Evolutionary conservation across 2,113 vertebrate species (phyloP).

Genomic region (Hippocampus comes): DNA sequence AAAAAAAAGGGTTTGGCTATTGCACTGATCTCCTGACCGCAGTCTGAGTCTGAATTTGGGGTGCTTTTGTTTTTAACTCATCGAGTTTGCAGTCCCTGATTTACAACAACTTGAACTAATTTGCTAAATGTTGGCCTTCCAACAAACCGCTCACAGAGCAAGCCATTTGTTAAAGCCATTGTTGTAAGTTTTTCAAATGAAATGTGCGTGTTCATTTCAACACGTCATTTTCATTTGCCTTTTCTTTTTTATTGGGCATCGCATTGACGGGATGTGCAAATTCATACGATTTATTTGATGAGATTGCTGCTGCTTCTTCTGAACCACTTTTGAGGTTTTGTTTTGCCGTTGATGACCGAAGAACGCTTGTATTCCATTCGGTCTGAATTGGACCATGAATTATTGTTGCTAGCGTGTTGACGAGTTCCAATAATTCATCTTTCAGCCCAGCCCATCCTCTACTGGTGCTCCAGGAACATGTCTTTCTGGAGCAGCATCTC

Average conservation of each 20-base stretch:
- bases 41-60: neutral
- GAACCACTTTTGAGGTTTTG: too few species aligned
- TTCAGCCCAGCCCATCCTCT: slow-evolving; percentile 91
- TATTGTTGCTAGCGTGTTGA: neutral
- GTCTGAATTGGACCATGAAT: neutral
- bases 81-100: neutral
- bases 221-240: too few species aligned
- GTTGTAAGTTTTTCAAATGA: too few species aligned
- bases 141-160: too few species aligned
- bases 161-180: too few species aligned
- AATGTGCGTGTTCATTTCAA: too few species aligned
- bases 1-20: neutral
- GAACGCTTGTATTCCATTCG: neutral
- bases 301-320: too few species aligned
- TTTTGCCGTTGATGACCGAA: neutral
- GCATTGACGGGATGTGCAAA: too few species aligned
- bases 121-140: too few species aligned
- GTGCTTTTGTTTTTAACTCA: neutral
- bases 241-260: too few species aligned
- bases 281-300: too few species aligned
- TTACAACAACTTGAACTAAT: too few species aligned
- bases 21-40: slow-evolving; percentile 28
- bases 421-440: slow-evolving; percentile 16
- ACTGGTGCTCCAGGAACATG: slow-evolving; percentile 99
- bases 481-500: slow-evolving; percentile 99